Base-by-base conservation (phyloP, 2,113 vertebrate species). In the Peromyscus californicus region DNA sequence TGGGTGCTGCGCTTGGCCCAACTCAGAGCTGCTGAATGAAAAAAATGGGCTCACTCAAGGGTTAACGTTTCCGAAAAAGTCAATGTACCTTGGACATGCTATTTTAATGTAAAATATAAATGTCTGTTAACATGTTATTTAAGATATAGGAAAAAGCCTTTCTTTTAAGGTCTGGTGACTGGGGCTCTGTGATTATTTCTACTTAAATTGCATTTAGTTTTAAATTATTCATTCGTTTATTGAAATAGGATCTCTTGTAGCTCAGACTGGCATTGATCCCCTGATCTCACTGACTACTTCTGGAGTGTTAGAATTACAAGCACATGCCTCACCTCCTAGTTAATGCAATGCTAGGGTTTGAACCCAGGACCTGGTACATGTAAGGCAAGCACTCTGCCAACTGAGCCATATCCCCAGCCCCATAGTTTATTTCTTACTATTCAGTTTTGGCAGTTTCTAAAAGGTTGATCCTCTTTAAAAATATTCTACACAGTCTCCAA, bases 391-490 rank as follows among this genome's bases (percentile, higher is more conserved):
- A 84, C 13, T 63, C 82, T 63, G 24, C 3, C 33, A 39, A 63
- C 59, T 63, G n/a, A 29, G n/a, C n/a, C 59, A 29, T 22, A 39
- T 7, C 1, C 3, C 10, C 59, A 63, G 82, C 24, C 7, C 59
- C 21, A 42, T 10, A 42, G 82, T 63, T 97, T 83, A 70, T 65
- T 69, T 91, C 45, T 29, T 45, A 7, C 79, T 26, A 75, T 42
- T 95, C 59, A 39, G 19, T 33, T 86, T 79, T 16, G 67, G 65
- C 13, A 54, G 22, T 86, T 91, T 96, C 63, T 93, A 93, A 65
- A 82, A 95, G 70, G 48, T 13, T 72, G 63, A 89, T 29, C 70
- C 17, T 94, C 45, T 89, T 92, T 6, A 24, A 91, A 88, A 65
- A 39, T 45, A 24, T 61, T 57, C 59, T 87, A 39, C 7, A 19